These are phyloP conservation scores for Tethea ocularis DNA, from an alignment of 2,888 invertebrate genomes.

Conservation along the genomic window DNA sequence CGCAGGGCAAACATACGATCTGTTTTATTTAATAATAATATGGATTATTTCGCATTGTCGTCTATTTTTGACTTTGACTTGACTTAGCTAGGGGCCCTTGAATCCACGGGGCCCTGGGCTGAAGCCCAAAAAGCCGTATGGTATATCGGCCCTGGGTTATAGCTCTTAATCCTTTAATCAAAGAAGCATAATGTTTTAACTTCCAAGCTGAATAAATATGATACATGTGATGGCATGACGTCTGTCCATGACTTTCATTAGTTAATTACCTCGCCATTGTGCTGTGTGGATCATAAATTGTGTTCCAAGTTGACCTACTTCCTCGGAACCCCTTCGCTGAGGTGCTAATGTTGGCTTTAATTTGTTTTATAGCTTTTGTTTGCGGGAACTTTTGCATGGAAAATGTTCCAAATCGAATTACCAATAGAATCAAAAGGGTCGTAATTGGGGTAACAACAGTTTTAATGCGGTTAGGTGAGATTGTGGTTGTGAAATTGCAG, in stretches of 20 bases:
- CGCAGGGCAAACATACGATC: too few species aligned
- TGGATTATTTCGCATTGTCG: too few species aligned
- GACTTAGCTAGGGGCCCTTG: too few species aligned
- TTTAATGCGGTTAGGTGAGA: neutral
- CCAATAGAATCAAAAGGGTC: neutral
- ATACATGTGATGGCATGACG: constrained; percentile 1
- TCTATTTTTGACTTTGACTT: too few species aligned
- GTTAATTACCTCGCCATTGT: constrained; percentile 24
- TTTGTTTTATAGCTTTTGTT: constrained; percentile 33
- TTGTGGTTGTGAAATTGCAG: neutral
- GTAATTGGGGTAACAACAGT: neutral
- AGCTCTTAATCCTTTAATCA: neutral
- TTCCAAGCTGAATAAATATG: neutral
- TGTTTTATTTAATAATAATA: too few species aligned
- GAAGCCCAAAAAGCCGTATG: too few species aligned
- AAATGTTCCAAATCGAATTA: constrained; percentile 6
- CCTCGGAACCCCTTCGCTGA: constrained; percentile 14
- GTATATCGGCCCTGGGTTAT: too few species aligned
- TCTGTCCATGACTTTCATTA: constrained; percentile 18
- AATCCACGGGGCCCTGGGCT: too few species aligned
- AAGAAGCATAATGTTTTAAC: neutral
- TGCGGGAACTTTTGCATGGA: constrained; percentile 11
- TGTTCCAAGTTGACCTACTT: constrained; percentile 37
- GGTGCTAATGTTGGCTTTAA: constrained; percentile 34
- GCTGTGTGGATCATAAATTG: constrained; percentile 28